Evolutionary conservation across 2,888 invertebrate genomes (phyloP).

Genomic region (Hofmannophila pseudospretella): DNA sequence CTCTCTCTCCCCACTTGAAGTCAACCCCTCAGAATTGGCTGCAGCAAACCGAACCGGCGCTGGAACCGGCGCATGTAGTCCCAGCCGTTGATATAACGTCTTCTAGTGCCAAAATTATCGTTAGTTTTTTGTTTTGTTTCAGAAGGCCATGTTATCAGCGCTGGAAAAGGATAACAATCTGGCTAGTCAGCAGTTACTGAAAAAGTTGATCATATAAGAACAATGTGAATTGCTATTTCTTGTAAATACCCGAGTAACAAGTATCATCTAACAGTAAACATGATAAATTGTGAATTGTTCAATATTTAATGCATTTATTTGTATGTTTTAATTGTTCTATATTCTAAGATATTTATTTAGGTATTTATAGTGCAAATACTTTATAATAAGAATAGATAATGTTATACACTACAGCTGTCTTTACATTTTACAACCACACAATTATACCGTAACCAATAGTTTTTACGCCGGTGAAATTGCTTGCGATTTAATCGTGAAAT

Average conservation of each 20-base stretch:
- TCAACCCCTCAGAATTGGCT: too few species aligned
- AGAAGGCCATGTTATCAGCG: conserved; percentile 48
- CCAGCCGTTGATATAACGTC: too few species aligned
- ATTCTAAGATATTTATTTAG: background rate
- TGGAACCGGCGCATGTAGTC: too few species aligned
- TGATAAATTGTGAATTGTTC: too few species aligned
- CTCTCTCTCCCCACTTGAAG: too few species aligned
- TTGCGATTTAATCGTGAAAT: conserved; percentile 4
- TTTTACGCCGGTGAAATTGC: conserved; percentile 5
- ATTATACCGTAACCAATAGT: conserved; percentile 5
- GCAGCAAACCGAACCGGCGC: too few species aligned
- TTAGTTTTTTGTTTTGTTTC: conserved; percentile 42
- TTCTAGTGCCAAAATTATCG: too few species aligned
- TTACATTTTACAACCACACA: background rate
- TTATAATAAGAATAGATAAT: background rate
- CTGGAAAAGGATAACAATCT: conserved; percentile 39
- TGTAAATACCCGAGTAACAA: too few species aligned
- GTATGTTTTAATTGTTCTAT: background rate
- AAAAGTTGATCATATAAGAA: conserved; percentile 31
- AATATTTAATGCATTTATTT: background rate
- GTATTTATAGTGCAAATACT: background rate
- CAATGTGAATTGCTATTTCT: background rate
- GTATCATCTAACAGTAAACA: too few species aligned
- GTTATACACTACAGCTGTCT: background rate
- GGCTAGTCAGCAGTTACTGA: conserved; percentile 34